Conservation (phyloP, 2,113 vertebrate genomes). For the Tragulus kanchil region DNA sequence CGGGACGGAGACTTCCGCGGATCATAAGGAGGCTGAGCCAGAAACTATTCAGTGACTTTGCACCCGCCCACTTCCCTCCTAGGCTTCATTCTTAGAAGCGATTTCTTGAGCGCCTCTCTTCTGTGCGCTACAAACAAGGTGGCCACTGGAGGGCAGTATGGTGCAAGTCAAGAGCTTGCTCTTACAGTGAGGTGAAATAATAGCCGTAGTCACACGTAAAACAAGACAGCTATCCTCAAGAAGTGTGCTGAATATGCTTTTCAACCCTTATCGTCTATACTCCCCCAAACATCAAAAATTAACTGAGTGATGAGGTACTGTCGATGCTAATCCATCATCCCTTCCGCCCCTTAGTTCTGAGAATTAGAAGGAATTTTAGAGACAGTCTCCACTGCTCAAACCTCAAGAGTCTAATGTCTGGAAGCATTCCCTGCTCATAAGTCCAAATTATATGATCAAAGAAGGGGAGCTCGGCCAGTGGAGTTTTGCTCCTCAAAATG, state of each 20-base stretch:
- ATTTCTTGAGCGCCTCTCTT: background rate
- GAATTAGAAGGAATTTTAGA: background rate
- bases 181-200: rapidly evolving
- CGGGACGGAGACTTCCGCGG: background rate
- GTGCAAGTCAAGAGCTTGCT: background rate
- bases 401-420: background rate
- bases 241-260: background rate
- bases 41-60: background rate
- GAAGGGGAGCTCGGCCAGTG: background rate
- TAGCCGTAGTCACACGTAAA: rapidly evolving
- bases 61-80: background rate
- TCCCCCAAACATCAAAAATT: background rate
- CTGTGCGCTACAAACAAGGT: background rate
- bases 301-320: background rate
- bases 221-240: background rate
- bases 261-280: background rate
- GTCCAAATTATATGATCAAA: background rate
- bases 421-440: background rate
- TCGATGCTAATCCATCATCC: background rate
- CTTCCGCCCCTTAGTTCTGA: background rate
- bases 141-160: slow-evolving; percentile 23
- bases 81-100: background rate
- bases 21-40: rapidly evolving
- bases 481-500: rapidly evolving
- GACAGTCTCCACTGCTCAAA: background rate